phyloP scores from a whole-genome alignment of 1,140 invertebrate genomes.

The Melitaea cinxia region DNA sequence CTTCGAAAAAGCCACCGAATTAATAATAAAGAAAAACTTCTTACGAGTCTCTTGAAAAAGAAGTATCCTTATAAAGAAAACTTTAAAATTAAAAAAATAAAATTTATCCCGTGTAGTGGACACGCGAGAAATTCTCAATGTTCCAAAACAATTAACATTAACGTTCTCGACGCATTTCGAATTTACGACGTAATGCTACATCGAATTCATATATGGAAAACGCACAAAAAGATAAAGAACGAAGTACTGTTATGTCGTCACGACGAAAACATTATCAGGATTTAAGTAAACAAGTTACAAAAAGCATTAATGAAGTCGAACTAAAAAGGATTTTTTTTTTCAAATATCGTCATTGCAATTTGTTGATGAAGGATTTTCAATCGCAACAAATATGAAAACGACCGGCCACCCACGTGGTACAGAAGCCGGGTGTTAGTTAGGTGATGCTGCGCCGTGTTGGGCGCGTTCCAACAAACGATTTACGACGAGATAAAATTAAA shows the following conservation, averaged over 20 bases:
- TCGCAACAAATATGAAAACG: slow-evolving; percentile 15
- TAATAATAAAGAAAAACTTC: slow-evolving; percentile 14
- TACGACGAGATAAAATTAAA: slow-evolving; percentile 71
- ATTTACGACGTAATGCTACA: slow-evolving; percentile 15
- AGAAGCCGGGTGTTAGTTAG: slow-evolving; percentile 42
- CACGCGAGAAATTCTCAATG: slow-evolving; percentile 24
- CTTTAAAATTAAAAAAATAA: slow-evolving; percentile 16
- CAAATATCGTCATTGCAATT: neutral
- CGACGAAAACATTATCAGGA: neutral
- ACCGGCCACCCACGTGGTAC: slow-evolving; percentile 57
- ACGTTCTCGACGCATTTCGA: slow-evolving; percentile 22
- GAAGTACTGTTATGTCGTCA: neutral
- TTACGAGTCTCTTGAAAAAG: neutral
- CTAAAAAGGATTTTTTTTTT: neutral
- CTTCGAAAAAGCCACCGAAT: slow-evolving; percentile 15
- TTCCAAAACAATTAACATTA: slow-evolving; percentile 42
- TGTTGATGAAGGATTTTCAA: slow-evolving; percentile 1
- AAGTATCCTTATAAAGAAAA: slow-evolving; percentile 19
- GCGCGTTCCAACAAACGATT: slow-evolving; percentile 60
- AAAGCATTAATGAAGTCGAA: neutral
- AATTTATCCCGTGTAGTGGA: slow-evolving; percentile 2
- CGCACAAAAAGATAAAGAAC: slow-evolving; percentile 16
- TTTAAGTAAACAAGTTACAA: neutral
- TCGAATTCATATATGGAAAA: slow-evolving; percentile 19
- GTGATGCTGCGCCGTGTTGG: slow-evolving; percentile 51